Evolutionary conservation across 2,888 invertebrate species (phyloP).

Genomic region (Lithophane semibrunnea): DNA sequence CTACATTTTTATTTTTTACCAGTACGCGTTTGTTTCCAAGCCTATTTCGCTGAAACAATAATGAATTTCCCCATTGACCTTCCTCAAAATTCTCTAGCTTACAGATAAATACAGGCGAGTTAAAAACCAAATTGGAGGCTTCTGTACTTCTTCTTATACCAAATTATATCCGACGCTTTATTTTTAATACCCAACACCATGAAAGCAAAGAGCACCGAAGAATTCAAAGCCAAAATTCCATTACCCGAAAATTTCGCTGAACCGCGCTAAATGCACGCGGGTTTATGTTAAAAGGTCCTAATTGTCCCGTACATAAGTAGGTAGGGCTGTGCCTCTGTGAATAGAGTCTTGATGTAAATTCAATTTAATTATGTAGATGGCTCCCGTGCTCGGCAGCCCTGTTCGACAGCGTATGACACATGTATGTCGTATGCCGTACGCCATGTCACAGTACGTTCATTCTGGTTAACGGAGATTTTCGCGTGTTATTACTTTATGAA

Average conservation of each 20-base stretch:
- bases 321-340: constrained; percentile 56
- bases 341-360: constrained; percentile 71
- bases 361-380: constrained; percentile 77
- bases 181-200: constrained; percentile 39
- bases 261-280: constrained; percentile 54
- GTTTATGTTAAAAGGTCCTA: constrained; percentile 64
- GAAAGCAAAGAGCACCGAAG: constrained; percentile 38
- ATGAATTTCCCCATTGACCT: neutral
- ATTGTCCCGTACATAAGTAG: constrained; percentile 63
- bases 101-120: neutral
- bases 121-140: neutral
- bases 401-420: constrained; percentile 46
- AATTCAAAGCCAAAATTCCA: constrained; percentile 38
- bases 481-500: constrained; percentile 47
- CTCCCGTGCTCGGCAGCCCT: constrained; percentile 39
- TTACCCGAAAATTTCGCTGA: constrained; percentile 42
- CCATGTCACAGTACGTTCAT: constrained; percentile 53
- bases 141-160: constrained; percentile 9
- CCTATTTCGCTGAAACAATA: no score
- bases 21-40: no score
- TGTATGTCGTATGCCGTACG: constrained; percentile 9
- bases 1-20: no score
- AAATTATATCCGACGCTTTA: constrained; percentile 29
- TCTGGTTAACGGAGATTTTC: constrained; percentile 58
- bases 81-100: constrained; percentile 6